These are phyloP conservation scores for Belonocnema kinseyi DNA, from an alignment of 1,140 invertebrate genomes.

Conservation along the genomic window DNA sequence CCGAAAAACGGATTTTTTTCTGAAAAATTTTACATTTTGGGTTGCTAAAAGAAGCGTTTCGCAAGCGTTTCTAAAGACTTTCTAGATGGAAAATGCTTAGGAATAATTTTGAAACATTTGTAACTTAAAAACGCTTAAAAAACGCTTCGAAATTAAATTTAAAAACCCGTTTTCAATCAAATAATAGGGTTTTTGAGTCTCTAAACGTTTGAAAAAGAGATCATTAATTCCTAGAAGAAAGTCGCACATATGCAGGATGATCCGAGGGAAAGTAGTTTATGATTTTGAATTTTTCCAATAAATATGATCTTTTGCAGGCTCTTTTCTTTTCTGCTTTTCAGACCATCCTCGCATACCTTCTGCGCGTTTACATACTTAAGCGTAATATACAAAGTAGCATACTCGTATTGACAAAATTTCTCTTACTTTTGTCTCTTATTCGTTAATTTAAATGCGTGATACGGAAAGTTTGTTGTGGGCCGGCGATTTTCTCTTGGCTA, in stretches of 20 bases:
- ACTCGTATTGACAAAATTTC: background rate
- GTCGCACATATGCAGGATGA: background rate
- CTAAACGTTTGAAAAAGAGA: background rate
- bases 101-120: no score
- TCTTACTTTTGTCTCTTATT: background rate
- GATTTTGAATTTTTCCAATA: background rate
- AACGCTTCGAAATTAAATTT: background rate
- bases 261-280: background rate
- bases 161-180: background rate
- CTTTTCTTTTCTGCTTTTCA: background rate
- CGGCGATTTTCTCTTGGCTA: background rate
- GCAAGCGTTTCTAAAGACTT: no score
- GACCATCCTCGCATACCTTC: background rate
- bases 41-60: no score
- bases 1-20: no score
- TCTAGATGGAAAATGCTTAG: no score
- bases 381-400: constrained; percentile 12
- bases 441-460: constrained; percentile 13
- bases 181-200: background rate
- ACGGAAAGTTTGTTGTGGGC: constrained; percentile 7
- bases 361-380: constrained; percentile 3
- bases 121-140: no score
- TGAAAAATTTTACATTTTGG: no score
- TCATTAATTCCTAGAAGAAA: background rate
- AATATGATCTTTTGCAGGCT: background rate